phyloP scores from a whole-genome alignment of 1,140 invertebrate genomes.

The Drosophila yakuba region DNA sequence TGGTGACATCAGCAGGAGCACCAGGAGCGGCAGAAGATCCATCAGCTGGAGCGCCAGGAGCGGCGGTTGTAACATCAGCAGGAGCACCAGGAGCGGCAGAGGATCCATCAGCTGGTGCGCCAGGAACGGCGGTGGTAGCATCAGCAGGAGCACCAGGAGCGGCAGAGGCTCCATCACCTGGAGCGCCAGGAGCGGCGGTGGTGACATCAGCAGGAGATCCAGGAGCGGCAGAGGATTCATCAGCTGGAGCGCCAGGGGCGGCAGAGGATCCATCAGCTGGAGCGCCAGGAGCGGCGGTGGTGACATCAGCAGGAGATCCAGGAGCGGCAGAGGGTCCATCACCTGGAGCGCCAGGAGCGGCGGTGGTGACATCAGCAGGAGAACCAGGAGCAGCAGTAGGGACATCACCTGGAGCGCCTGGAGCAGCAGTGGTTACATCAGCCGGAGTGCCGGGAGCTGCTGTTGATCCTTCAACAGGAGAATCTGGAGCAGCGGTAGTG shows the following conservation, averaged over 20 bases:
- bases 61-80: background rate
- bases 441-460: conserved; percentile 18
- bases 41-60: background rate
- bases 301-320: background rate
- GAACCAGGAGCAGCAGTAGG: conserved; percentile 1
- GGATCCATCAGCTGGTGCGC: no score
- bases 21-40: conserved; percentile 1
- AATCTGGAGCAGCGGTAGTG: conserved; percentile 18
- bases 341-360: background rate
- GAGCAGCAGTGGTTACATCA: background rate
- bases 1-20: conserved; percentile 1
- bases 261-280: background rate
- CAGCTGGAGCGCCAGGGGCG: conserved; percentile 11
- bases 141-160: conserved; percentile 18
- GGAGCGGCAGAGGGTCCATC: background rate
- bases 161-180: background rate
- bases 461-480: conserved; percentile 2
- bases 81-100: no score
- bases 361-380: conserved; percentile 8
- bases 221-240: background rate
- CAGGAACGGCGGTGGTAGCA: background rate
- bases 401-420: background rate
- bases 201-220: conserved; percentile 3
- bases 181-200: background rate
- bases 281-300: background rate